Conservation (phyloP, 2,113 vertebrate species). For the Clupea harengus region DNA sequence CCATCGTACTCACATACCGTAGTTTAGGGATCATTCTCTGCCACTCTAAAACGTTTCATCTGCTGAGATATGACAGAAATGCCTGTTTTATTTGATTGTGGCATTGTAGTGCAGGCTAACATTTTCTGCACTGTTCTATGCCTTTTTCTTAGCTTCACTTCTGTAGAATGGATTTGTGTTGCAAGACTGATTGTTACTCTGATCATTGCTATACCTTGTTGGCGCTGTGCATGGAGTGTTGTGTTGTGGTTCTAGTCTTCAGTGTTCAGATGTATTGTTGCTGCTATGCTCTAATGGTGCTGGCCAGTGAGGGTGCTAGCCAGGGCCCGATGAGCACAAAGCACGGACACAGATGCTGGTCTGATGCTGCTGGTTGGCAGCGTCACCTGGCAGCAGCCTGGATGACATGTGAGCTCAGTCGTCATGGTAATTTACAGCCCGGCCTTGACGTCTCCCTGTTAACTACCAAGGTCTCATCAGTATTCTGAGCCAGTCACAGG, state of each 20-base stretch:
- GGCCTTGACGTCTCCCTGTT: neutral
- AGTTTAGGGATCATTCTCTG: neutral
- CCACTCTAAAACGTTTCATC: neutral
- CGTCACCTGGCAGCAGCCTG: neutral
- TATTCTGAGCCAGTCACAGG: neutral
- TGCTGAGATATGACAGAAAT: neutral
- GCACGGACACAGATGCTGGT: neutral
- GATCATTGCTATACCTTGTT: neutral
- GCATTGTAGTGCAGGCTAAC: neutral
- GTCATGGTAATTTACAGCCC: slow-evolving; percentile 13
- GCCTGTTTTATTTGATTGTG: neutral
- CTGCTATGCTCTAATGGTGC: neutral
- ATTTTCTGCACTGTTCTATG: neutral
- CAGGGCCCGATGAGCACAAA: neutral
- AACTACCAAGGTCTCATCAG: slow-evolving; percentile 10
- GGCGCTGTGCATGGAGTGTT: neutral
- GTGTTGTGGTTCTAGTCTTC: neutral
- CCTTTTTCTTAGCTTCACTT: neutral
- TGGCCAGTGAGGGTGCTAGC: neutral
- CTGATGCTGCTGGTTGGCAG: neutral
- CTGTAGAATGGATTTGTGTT: neutral
- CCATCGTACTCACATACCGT: neutral
- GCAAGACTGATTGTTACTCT: neutral
- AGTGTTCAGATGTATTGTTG: neutral
- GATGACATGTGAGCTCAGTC: neutral